Evolutionary conservation across 2,797 vertebrate genomes (phyloP), one percentile per base, ranked within the genome.

Genomic region (Helarctos malayanus): DNA sequence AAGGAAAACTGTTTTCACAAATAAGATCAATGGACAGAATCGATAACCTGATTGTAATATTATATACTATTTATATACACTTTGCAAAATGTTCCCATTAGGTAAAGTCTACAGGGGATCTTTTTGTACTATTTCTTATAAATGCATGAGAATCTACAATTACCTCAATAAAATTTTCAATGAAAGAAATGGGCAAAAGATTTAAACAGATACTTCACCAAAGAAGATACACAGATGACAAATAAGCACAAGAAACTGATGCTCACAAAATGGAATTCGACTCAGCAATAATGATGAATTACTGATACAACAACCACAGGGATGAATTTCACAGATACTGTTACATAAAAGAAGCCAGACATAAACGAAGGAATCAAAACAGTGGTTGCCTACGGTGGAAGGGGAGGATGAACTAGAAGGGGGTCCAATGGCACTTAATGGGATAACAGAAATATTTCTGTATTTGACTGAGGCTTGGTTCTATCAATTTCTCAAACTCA

Each of bases 321-420:
- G 38, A 79, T 38, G 41, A 86, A 94, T 80, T 87, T 83, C 76
- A 78, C 15, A 88, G 56, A 68, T 7, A 82, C 3, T 57, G 21
- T 41, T 89, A 92, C 79, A 61, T 68, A 79, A 91, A 92, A 90
- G 47, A 87, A 84, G n/a, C 29, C 90, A 91, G 14, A 90, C 57
- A 27, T 12, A 32, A 65, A 86, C 56, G 19, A 68, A n/a, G 65
- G 49, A 92, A 92, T 73, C 29, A 61, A 75, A 94, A 94, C 11
- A 45, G 75, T 80, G 41, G 75, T 2, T 92, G 85, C 45, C 35
- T 63, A 15, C 5, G 12, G 12, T 32, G 16, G 61, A n/a, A 2
- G 19, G 23, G 5, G 19, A 16, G 19, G 9, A 68, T n/a, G 86
- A 57, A 63, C 32, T 56, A 41, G 76, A 95, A 86, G 35, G 19